These are phyloP conservation scores for Lethrus apterus DNA, from an alignment of 1,140 invertebrate species.

Conservation along the genomic window DNA sequence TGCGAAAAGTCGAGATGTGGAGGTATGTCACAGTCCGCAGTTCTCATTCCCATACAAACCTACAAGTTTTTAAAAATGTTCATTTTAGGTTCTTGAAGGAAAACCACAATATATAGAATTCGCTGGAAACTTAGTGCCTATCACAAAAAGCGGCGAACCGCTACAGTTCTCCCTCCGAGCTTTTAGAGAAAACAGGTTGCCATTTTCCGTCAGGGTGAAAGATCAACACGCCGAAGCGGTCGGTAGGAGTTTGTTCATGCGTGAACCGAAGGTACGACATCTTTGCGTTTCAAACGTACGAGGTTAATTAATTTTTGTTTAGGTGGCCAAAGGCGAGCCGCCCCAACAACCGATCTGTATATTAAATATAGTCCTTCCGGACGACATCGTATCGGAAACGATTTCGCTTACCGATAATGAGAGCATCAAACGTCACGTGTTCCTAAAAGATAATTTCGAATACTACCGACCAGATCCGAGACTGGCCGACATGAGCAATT, in stretches of 20 bases:
- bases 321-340: constrained; percentile 80
- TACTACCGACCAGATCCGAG: constrained; percentile 54
- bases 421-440: constrained; percentile 36
- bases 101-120: constrained; percentile 95
- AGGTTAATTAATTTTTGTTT: too few relatives aligned
- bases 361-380: constrained; percentile 90
- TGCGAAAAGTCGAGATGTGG: constrained; percentile 95
- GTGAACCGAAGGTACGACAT: constrained; percentile 70
- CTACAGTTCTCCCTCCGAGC: constrained; percentile 92
- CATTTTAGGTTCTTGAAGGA: constrained; percentile 76
- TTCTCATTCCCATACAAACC: background rate
- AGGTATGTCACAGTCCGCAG: constrained; percentile 58
- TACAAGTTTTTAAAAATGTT: constrained; percentile 6
- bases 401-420: constrained; percentile 40
- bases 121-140: constrained; percentile 93
- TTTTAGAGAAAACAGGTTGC: constrained; percentile 95
- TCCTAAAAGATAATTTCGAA: constrained; percentile 51
- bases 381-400: constrained; percentile 58
- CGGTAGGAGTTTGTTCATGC: constrained; percentile 94
- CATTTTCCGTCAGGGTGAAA: constrained; percentile 89
- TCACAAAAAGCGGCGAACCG: constrained; percentile 97
- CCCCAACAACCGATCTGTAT: constrained; percentile 95
- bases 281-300: background rate
- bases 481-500: constrained; percentile 85
- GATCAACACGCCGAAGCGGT: constrained; percentile 87